These are phyloP conservation scores for Sesia apiformis DNA, from an alignment of 2,888 invertebrate species.

Conservation along the genomic window DNA sequence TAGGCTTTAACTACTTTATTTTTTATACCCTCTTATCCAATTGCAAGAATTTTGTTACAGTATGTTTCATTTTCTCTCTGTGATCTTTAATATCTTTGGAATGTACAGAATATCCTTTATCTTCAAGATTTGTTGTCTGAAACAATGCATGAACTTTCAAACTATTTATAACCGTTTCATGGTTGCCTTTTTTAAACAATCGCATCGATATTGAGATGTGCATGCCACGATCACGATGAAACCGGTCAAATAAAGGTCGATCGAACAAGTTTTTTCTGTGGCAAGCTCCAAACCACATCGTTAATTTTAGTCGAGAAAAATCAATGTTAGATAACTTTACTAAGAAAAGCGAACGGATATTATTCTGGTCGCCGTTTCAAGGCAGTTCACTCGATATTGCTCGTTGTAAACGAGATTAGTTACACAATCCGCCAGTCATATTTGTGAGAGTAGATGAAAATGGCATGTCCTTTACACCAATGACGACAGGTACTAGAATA, in stretches of 20 bases:
- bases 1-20: background rate
- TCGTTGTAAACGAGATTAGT: conserved; percentile 45
- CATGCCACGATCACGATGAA: conserved; percentile 18
- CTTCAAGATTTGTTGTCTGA: background rate
- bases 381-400: conserved; percentile 55
- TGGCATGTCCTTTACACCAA: background rate
- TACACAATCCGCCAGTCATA: conserved; percentile 43
- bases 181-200: conserved; percentile 31
- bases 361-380: conserved; percentile 54
- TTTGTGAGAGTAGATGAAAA: background rate
- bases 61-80: background rate
- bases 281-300: conserved; percentile 26
- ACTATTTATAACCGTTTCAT: conserved; percentile 17
- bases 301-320: conserved; percentile 19
- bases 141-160: conserved; percentile 9
- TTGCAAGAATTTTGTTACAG: background rate
- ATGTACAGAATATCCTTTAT: background rate
- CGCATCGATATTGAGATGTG: conserved; percentile 23
- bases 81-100: background rate
- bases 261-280: conserved; percentile 9
- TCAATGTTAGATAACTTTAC: conserved; percentile 40
- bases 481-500: background rate
- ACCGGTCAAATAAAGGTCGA: conserved; percentile 30
- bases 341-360: conserved; percentile 56
- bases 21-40: background rate